These are phyloP conservation scores for roundworm (Caenorhabditis elegans) DNA, from an alignment of 1,140 invertebrate genomes.

Conservation along the genomic window WBcel235 BX284603.4:6949001-6949500, in stretches of 20 bases:
- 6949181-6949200: conserved; percentile 1
- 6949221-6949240: neutral
- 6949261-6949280: neutral
- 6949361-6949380: neutral
- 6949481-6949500: neutral
- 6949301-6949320: neutral
- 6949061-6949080: neutral
- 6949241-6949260: too few relatives aligned
- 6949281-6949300: neutral
- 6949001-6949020: too few relatives aligned
- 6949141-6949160: neutral
- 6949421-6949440: neutral
- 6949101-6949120: conserved; percentile 2
- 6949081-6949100: neutral
- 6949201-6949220: neutral
- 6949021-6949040: too few relatives aligned
- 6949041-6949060: too few relatives aligned
- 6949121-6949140: conserved; percentile 4
- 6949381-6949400: neutral
- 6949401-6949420: neutral
- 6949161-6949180: neutral
- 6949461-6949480: neutral
- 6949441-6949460: neutral
- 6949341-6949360: conserved; percentile 5
- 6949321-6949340: neutral